Evolutionary conservation across 2,888 invertebrate species (phyloP).

Genomic region (Camponotus fellah): DNA sequence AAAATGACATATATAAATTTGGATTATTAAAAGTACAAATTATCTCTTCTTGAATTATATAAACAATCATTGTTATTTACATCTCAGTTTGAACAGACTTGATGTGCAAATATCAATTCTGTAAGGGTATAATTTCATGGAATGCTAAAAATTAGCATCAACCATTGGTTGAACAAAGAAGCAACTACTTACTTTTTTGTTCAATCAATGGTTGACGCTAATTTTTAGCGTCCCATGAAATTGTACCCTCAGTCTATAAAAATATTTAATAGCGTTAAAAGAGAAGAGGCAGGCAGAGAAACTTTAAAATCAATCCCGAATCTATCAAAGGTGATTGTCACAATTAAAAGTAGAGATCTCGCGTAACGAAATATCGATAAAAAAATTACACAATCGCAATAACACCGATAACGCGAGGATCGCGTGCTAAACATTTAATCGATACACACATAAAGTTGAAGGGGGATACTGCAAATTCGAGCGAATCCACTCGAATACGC

Average conservation of each 20-base stretch:
- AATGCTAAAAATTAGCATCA: too few species aligned
- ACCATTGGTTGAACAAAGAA: too few species aligned
- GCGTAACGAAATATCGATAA: background rate
- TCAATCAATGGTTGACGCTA: too few species aligned
- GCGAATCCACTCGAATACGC: constrained; percentile 15
- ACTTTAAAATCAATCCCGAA: background rate
- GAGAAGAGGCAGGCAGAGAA: background rate
- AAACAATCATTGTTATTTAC: background rate
- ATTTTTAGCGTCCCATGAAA: too few species aligned
- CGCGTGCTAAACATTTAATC: constrained; percentile 53
- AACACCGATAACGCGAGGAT: constrained; percentile 13
- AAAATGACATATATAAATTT: background rate
- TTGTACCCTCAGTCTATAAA: too few species aligned
- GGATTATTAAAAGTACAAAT: background rate
- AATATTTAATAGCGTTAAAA: background rate
- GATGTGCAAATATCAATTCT: background rate
- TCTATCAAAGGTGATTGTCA: background rate
- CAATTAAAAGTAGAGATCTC: background rate
- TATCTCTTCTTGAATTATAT: background rate
- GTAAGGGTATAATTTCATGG: too few species aligned
- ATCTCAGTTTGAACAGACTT: background rate
- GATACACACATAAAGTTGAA: constrained; percentile 51
- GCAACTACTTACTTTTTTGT: too few species aligned
- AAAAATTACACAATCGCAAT: background rate
- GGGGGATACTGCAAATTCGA: constrained; percentile 18